Conservation (phyloP, 2,888 invertebrate species). For the Phorcus lineatus region DNA sequence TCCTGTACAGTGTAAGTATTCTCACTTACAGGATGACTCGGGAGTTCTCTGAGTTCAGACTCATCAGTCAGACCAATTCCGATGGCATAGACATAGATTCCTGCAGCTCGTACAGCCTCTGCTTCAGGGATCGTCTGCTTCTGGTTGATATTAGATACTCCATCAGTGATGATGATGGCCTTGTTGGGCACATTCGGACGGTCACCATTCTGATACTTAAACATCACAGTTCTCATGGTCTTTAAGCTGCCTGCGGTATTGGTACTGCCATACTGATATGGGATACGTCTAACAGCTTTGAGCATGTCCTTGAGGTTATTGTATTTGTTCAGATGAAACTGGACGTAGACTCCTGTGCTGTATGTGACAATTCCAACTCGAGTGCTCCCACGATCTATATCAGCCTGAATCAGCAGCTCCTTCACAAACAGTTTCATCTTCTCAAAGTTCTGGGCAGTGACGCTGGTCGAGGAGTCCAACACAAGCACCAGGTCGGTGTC, state of each 20-base stretch:
- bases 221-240: conserved; percentile 59
- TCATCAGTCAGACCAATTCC: conserved; percentile 54
- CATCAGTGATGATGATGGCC: conserved; percentile 61
- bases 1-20: conserved; percentile 46
- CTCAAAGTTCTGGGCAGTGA: conserved; percentile 57
- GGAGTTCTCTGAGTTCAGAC: conserved; percentile 55
- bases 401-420: conserved; percentile 45
- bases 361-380: conserved; percentile 58
- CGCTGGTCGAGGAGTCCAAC: conserved; percentile 62
- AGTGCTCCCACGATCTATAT: conserved; percentile 43
- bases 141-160: conserved; percentile 62
- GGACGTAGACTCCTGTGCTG: conserved; percentile 52
- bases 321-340: conserved; percentile 59
- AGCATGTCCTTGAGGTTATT: conserved; percentile 53
- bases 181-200: conserved; percentile 53
- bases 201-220: conserved; percentile 61
- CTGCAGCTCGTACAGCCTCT: conserved; percentile 34
- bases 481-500: conserved; percentile 58
- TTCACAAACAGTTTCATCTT: conserved; percentile 52
- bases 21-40: conserved; percentile 45
- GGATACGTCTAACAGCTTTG: conserved; percentile 54
- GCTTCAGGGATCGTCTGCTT: conserved; percentile 56
- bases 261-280: conserved; percentile 65
- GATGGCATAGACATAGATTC: conserved; percentile 50
- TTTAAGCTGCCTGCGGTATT: conserved; percentile 62